A percentile compares a stretch with the other conserved stretches of the same genome.
phyloP scores from a whole-genome alignment of 2,888 invertebrate species.

The Craniophora ligustri region DNA sequence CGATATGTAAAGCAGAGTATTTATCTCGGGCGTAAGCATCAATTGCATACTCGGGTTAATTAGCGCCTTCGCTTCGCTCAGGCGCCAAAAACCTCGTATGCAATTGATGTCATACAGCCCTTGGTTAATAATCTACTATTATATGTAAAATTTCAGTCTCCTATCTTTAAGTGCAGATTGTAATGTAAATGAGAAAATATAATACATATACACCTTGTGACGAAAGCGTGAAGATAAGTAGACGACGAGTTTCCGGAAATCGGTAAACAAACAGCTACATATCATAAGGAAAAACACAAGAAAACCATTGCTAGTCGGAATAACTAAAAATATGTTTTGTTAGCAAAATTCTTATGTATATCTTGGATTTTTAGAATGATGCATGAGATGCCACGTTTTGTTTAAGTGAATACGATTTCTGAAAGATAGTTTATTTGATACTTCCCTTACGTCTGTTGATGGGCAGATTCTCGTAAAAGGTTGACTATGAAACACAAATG shows the following conservation, averaged over 20 bases:
- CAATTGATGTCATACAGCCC: too few species aligned
- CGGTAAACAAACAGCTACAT: conserved; percentile 37
- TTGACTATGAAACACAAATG: not conserved
- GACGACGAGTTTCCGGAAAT: conserved; percentile 28
- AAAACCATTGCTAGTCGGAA: conserved; percentile 40
- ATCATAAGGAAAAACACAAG: conserved; percentile 40
- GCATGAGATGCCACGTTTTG: conserved; percentile 5
- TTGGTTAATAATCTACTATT: too few species aligned
- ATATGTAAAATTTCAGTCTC: too few species aligned
- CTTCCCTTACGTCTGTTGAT: conserved; percentile 2
- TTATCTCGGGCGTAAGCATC: too few species aligned
- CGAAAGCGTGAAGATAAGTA: conserved; percentile 9
- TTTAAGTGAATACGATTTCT: conserved; percentile 21
- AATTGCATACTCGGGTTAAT: too few species aligned
- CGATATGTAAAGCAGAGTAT: too few species aligned
- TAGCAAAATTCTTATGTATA: conserved; percentile 33
- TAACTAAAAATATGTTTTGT: conserved; percentile 52
- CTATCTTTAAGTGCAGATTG: too few species aligned
- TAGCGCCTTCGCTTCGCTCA: too few species aligned
- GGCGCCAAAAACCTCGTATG: too few species aligned
- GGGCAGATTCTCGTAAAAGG: conserved; percentile 1
- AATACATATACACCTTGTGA: not conserved
- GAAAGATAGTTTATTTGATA: conserved; percentile 27
- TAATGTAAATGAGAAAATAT: not conserved
- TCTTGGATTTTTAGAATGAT: conserved; percentile 36